Percentiles rank a stretch among this genome's conserved stretches.
phyloP scores from a whole-genome alignment of 2,113 vertebrate species.

The Anas platyrhynchos region DNA sequence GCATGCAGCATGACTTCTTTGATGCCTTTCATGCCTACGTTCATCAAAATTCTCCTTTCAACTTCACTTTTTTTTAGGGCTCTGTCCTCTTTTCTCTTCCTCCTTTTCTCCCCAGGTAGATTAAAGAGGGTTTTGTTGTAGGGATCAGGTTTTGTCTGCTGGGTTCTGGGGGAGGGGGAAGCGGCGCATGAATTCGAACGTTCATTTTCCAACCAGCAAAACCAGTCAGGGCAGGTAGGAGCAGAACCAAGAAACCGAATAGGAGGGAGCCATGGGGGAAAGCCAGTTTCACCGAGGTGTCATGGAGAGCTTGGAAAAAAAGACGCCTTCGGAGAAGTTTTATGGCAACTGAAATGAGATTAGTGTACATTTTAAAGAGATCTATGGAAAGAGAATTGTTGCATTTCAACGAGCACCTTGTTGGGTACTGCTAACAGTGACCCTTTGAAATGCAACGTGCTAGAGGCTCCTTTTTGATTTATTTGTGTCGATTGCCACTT shows the following conservation, averaged over 20 bases:
- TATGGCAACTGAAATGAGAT: not conserved
- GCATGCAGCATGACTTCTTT: not conserved
- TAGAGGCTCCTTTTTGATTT: not conserved
- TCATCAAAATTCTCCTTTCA: not conserved
- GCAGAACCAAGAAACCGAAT: conserved; percentile 58
- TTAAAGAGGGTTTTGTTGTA: conserved; percentile 62
- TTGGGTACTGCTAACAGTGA: rapidly evolving
- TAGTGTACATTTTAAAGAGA: not conserved
- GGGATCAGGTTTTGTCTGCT: conserved; percentile 86
- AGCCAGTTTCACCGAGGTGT: not conserved
- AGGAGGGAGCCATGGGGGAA: conserved; percentile 39
- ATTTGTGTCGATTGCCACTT: not conserved
- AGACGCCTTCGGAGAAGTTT: not conserved
- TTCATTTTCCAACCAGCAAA: conserved; percentile 93
- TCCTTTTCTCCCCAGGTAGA: conserved; percentile 28
- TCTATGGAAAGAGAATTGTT: not conserved
- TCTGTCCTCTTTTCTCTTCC: conserved; percentile 11
- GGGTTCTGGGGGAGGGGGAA: conserved; percentile 63
- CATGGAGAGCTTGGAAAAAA: not conserved
- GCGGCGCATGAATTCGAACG: conserved; percentile 84
- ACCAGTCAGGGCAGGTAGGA: conserved; percentile 93
- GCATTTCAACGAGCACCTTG: not conserved
- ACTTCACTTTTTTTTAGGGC: not conserved
- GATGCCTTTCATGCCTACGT: not conserved
- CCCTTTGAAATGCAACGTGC: not conserved